phyloP scores from a whole-genome alignment of 2,113 vertebrate genomes.

The Semicossyphus pulcher region DNA sequence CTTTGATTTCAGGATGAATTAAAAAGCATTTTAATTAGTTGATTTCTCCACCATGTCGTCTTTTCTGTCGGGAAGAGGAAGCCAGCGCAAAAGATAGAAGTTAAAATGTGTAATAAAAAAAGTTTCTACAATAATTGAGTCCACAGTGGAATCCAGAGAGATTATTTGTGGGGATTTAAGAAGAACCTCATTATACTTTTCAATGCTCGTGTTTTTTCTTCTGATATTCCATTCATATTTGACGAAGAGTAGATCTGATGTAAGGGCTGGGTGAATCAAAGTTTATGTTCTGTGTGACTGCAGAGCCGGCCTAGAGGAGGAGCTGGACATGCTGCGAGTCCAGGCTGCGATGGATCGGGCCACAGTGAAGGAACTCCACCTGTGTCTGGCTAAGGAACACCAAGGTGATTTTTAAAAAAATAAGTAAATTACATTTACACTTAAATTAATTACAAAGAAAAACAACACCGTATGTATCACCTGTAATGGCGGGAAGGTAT shows the following conservation, averaged over 20 bases:
- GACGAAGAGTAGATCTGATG: not conserved
- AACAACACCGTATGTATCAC: not conserved
- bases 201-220: too few species aligned
- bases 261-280: slow-evolving; percentile 10
- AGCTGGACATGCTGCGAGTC: slow-evolving; percentile 87
- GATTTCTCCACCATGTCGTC: slow-evolving; percentile 58
- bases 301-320: slow-evolving; percentile 88
- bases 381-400: slow-evolving; percentile 79
- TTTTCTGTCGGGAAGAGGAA: slow-evolving; percentile 52
- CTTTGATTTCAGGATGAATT: slow-evolving; percentile 80
- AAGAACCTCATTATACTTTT: slow-evolving; percentile 28
- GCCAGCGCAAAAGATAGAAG: slow-evolving; percentile 19
- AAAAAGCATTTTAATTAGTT: slow-evolving; percentile 80
- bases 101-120: slow-evolving; percentile 44
- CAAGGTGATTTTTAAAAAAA: slow-evolving; percentile 84
- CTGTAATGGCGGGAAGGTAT: not conserved
- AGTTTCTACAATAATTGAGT: slow-evolving; percentile 38
- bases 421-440: too few species aligned
- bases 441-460: not conserved
- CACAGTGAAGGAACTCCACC: slow-evolving; percentile 82
- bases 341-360: slow-evolving; percentile 83
- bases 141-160: slow-evolving; percentile 32
- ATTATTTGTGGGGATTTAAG: slow-evolving; percentile 26
- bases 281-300: slow-evolving; percentile 21
- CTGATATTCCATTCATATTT: slow-evolving; percentile 13